These are phyloP conservation scores for Erethizon dorsatum DNA, from an alignment of 2,797 vertebrate genomes.

Conservation along the genomic window DNA sequence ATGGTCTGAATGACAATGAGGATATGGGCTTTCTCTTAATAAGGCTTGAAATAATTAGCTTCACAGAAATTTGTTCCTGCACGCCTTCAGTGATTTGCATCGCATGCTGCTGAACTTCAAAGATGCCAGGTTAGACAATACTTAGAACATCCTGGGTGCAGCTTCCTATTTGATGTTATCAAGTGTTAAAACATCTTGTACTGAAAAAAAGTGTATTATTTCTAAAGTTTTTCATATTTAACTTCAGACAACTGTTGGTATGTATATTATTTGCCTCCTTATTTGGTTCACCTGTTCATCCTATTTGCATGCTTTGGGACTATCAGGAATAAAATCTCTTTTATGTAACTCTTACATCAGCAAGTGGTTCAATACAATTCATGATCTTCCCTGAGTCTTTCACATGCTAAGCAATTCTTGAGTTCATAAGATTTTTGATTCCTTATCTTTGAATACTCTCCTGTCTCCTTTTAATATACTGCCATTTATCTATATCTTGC, in stretches of 20 bases:
- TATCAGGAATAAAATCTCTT: constrained; percentile 10
- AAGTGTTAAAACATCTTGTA: constrained; percentile 39
- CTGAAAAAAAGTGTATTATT: constrained; percentile 51
- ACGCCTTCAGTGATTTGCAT: constrained; percentile 22
- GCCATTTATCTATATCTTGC: neutral
- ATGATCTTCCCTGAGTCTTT: neutral
- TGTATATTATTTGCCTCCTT: constrained; percentile 20
- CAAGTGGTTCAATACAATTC: neutral
- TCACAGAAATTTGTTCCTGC: constrained; percentile 55
- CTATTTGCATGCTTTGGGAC: neutral
- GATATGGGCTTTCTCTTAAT: constrained; percentile 58
- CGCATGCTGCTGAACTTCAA: constrained; percentile 44
- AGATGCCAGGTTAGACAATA: constrained; percentile 29
- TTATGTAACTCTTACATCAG: neutral
- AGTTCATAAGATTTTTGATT: neutral
- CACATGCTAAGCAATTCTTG: neutral
- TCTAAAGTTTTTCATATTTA: constrained; percentile 49
- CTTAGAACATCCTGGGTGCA: neutral
- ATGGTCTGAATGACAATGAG: constrained; percentile 62
- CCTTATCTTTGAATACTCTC: neutral
- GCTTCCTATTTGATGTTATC: neutral
- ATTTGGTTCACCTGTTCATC: neutral
- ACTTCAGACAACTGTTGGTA: constrained; percentile 31
- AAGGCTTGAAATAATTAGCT: constrained; percentile 74
- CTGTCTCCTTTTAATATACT: neutral